Evolutionary conservation across 2,888 invertebrate species (phyloP).

Genomic region (Anorthoa munda): DNA sequence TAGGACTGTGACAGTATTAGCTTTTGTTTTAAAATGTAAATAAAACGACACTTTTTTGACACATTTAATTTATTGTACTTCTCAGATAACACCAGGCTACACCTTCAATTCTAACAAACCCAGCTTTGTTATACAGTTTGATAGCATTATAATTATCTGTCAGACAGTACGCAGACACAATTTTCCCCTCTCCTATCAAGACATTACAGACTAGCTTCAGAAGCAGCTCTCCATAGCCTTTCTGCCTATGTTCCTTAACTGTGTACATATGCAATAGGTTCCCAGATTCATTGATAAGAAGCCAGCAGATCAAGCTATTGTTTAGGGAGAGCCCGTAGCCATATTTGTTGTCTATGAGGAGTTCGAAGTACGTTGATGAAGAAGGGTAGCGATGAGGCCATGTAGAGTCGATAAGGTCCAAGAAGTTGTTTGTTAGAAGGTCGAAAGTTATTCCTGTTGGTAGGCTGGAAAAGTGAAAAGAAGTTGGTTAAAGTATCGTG

Average conservation of each 20-base stretch:
- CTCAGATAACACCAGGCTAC: constrained; percentile 71
- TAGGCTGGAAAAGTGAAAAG: constrained; percentile 65
- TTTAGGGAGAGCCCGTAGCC: constrained; percentile 77
- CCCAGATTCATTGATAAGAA: constrained; percentile 77
- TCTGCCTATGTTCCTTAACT: constrained; percentile 75
- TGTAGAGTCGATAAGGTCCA: constrained; percentile 70
- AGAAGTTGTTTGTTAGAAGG: constrained; percentile 68
- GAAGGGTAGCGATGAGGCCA: constrained; percentile 78
- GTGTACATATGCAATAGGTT: constrained; percentile 78
- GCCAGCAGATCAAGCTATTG: constrained; percentile 74
- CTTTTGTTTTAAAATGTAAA: neutral
- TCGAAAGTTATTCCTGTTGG: constrained; percentile 69
- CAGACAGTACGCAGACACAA: constrained; percentile 74
- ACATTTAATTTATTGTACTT: constrained; percentile 27
- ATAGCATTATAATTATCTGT: constrained; percentile 72
- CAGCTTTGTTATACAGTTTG: constrained; percentile 76
- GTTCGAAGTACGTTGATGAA: constrained; percentile 73
- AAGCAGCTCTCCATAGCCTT: constrained; percentile 77
- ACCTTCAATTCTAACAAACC: constrained; percentile 64
- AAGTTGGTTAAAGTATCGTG: neutral
- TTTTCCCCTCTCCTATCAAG: constrained; percentile 68
- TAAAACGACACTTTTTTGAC: neutral
- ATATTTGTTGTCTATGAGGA: constrained; percentile 73
- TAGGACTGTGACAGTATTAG: too few relatives aligned
- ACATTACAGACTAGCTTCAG: constrained; percentile 75